Conservation (phyloP, 2,888 invertebrate genomes). For the Nineta flava region DNA sequence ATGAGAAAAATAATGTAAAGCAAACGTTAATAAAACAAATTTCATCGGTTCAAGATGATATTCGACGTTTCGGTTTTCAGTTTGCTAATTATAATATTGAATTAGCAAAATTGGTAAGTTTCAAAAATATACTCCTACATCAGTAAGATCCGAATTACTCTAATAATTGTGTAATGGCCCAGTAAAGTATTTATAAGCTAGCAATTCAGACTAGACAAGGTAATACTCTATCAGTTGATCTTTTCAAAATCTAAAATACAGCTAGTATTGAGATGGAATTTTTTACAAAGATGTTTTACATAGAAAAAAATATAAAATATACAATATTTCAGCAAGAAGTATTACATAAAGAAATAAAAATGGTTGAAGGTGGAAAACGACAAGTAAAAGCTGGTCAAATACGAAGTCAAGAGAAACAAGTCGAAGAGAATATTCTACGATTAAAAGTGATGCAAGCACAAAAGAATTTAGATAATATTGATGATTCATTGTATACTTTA, state of each 20-base stretch:
- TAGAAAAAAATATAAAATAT: no score
- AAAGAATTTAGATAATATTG: slow-evolving; percentile 43
- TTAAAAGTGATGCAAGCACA: slow-evolving; percentile 51
- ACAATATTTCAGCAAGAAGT: slow-evolving; percentile 24
- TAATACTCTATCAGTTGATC: no score
- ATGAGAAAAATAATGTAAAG: slow-evolving; percentile 27
- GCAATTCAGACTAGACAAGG: no score
- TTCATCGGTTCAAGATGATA: slow-evolving; percentile 37
- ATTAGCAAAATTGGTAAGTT: slow-evolving; percentile 22
- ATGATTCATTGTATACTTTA: slow-evolving; percentile 45
- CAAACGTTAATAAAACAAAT: slow-evolving; percentile 34
- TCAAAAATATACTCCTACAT: no score
- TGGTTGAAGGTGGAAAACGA: slow-evolving; percentile 40
- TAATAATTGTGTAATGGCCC: neutral
- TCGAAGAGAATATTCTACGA: slow-evolving; percentile 47
- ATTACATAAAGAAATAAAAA: slow-evolving; percentile 36
- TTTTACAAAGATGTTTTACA: no score
- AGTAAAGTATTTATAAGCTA: no score
- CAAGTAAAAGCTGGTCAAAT: slow-evolving; percentile 29
- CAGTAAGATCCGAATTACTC: no score
- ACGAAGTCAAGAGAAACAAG: slow-evolving; percentile 37
- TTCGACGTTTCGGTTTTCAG: slow-evolving; percentile 31
- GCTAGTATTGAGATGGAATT: neutral
- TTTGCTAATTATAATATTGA: slow-evolving; percentile 31
- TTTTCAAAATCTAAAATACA: neutral